A percentile compares a stretch with the other conserved stretches of the same genome.
Conservation (phyloP, 2,888 invertebrate genomes). For the Dyspetes luteomarginatus region DNA sequence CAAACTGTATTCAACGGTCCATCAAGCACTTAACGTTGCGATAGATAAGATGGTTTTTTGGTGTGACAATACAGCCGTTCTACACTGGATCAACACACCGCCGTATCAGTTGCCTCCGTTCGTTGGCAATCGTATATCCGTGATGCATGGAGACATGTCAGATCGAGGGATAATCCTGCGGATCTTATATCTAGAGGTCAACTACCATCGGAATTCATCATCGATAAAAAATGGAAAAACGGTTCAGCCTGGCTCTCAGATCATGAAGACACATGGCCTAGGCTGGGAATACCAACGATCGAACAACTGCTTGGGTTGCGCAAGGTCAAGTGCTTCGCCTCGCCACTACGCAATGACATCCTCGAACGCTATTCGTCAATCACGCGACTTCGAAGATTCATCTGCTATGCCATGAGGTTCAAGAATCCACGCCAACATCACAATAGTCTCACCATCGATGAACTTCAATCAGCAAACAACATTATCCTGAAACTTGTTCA, state of each 20-base stretch:
- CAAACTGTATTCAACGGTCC: neutral
- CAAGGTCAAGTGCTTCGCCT: neutral
- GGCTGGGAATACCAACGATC: neutral
- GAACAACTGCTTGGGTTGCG: neutral
- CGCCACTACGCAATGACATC: neutral
- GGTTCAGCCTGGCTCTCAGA: conserved; percentile 46
- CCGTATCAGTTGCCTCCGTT: conserved; percentile 33
- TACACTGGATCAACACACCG: conserved; percentile 36
- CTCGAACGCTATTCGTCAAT: neutral
- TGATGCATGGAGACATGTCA: conserved; percentile 57
- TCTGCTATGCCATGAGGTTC: neutral
- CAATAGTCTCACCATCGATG: neutral
- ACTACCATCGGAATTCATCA: neutral
- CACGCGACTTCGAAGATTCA: neutral
- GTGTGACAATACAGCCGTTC: conserved; percentile 32
- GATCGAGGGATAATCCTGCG: conserved; percentile 63
- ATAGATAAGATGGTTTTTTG: conserved; percentile 25
- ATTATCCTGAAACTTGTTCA: neutral
- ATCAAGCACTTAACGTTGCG: neutral
- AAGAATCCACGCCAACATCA: neutral
- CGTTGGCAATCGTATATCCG: too few relatives aligned
- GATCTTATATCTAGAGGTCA: conserved; percentile 61
- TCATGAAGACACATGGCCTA: conserved; percentile 28
- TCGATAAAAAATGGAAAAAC: conserved; percentile 12
- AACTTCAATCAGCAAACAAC: neutral